Base-by-base conservation (phyloP, 2,113 vertebrate species). In the Rhabdomys dilectus region DNA sequence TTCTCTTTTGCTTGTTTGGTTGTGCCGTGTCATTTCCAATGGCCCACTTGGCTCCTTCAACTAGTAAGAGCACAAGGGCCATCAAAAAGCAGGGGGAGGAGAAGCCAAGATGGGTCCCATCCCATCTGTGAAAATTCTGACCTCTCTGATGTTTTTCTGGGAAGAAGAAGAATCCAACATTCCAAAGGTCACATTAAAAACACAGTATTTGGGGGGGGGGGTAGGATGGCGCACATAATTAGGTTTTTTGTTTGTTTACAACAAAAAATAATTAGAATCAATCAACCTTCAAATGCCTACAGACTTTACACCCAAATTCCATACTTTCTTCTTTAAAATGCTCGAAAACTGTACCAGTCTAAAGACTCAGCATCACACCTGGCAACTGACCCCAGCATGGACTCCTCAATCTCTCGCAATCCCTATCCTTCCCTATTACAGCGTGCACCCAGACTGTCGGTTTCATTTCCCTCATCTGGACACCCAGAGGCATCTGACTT, bases 301-400 rank as follows among this genome's bases (percentile, higher is more conserved):
- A 56, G 42, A 42, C 84, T 66, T 88, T 45, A 84, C 7, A 66
- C 6, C 39, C 64, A 87, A 72, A 76, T 45, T 48, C 15, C 73
- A 24, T 4, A 3, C 56, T 96, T 58, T 73, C 75, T 78, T 39
- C 36, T 56, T 81, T 42, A 42, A 96, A 62, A 96, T 91, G 51
- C 84, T 22, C 51, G 82, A 92, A 93, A 56, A 24, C 64, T 45
- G 31, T 92, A 45, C 58, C 76, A 51, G 22, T 64, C 9, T 56
- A 42, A 56, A 29, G 48, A 78, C 42, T n/a, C 60, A 7, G 7
- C 12, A 48, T 95, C 66, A 81, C 16, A 66, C 48, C 1, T 2
- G 6, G 2, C n/a, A 58, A 58, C 62, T 11, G 84, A 77, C 5
- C 64, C 2, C 1, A 1, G 64, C 56, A 1, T 0, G 7, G 72